Base-by-base conservation (phyloP, 1,140 invertebrate species). In the Aphidius ervi region DNA sequence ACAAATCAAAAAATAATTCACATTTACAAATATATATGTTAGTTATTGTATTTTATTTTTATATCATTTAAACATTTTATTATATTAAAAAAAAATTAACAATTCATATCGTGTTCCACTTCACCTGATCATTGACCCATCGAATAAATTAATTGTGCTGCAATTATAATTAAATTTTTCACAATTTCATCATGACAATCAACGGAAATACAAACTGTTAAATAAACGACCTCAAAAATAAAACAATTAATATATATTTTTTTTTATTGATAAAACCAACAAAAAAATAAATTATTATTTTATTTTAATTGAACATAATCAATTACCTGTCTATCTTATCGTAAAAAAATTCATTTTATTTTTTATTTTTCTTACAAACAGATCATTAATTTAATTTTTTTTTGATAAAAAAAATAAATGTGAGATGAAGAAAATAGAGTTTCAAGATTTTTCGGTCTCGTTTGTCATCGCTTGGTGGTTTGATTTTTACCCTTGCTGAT, bases 131-230 rank as follows among this genome's bases (percentile, higher is more conserved):
- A 73, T 73, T 74, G 74, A 75, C 70, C 76, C 70, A 67, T 48
- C 67, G 62, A 59, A 55, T 40, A 56, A 47, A 70, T 52, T 74
- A 70, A 78, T 77, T 76, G 74, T 75, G 77, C 77, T 76, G 65
- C 68, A 75, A 77, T 76, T 75, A 72, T 71, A 67, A 70, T 74
- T 31, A 4, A 68, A 72, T 71, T 73, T 71, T 69, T 68, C 71
- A 75, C 73, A 72, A 70, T 52, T 69, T 64, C 55, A 20, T 40
- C 9, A 46, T 48, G 63, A 76, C 73, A 77, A 77, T 78, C 67
- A 69, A 64, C 74, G 76, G 76, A 77, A 74, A 70, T 70, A 68
- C 72, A 57, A 31, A 31, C 23, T 31, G 4, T 3, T 31, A 31
- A 31, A 31, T 31, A 31, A 31, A 31, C 4, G 39, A 46, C 7